Conservation (phyloP, 1,140 invertebrate genomes). For the Ganaspis sp. region DNA sequence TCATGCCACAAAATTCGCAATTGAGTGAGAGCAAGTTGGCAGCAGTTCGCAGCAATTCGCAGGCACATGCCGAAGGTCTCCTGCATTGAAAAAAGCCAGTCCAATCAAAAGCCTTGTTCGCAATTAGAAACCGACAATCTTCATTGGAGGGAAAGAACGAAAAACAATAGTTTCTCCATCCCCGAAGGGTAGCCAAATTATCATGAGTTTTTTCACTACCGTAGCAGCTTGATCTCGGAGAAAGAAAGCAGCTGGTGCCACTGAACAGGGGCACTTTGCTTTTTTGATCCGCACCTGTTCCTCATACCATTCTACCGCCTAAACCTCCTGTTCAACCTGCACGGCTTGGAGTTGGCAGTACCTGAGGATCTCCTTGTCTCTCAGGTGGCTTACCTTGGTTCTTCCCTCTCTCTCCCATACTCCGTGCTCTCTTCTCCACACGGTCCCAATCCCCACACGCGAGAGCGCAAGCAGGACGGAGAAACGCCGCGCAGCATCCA, state of each 20-base stretch:
- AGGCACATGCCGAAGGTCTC: too few species aligned
- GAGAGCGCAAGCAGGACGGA: conserved; percentile 49
- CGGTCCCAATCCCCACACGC: conserved; percentile 34
- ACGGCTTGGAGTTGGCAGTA: conserved; percentile 64
- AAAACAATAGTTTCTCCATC: not conserved
- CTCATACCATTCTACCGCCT: conserved; percentile 67
- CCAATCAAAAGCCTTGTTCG: not conserved
- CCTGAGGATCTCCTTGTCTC: conserved; percentile 52
- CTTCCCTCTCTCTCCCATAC: conserved; percentile 46
- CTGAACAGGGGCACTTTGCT: conserved; percentile 47
- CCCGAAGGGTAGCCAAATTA: not conserved
- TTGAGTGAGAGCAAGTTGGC: too few species aligned
- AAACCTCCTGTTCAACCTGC: conserved; percentile 74
- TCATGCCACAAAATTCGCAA: too few species aligned
- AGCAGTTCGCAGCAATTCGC: too few species aligned
- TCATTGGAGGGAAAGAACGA: not conserved
- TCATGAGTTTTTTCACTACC: not conserved
- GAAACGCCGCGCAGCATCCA: conserved; percentile 72
- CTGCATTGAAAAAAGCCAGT: not conserved
- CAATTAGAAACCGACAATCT: not conserved
- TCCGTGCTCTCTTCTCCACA: conserved; percentile 35
- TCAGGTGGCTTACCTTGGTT: conserved; percentile 38
- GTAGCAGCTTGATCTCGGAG: conserved; percentile 10
- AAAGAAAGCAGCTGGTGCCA: conserved; percentile 4
- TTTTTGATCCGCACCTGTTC: conserved; percentile 66